Conservation (phyloP, 2,113 vertebrate species). For the Calidris pygmaea region DNA sequence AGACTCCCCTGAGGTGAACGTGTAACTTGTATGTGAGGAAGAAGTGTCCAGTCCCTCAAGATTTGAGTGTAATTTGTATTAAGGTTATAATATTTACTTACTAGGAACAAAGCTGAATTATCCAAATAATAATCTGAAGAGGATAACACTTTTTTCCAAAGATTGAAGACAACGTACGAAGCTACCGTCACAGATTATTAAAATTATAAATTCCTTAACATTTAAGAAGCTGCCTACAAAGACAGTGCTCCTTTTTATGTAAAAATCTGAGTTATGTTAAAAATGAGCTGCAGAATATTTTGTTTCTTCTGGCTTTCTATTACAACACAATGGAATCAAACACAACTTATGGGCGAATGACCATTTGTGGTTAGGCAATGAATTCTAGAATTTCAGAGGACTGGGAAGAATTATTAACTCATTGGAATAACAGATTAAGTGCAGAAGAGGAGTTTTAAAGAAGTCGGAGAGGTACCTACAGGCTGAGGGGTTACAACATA, state of each 20-base stretch:
- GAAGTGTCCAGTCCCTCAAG: background rate
- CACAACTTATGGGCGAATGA: constrained; percentile 73
- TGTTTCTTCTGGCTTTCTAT: constrained; percentile 58
- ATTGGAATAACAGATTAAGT: constrained; percentile 51
- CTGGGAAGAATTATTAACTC: constrained; percentile 63
- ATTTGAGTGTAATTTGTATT: background rate
- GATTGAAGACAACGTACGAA: background rate
- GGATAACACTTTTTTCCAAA: background rate
- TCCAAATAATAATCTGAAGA: background rate
- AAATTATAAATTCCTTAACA: background rate
- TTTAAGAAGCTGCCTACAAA: constrained; percentile 31
- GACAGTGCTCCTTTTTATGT: constrained; percentile 45
- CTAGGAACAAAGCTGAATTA: background rate
- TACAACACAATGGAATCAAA: constrained; percentile 69
- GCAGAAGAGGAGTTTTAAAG: constrained; percentile 19
- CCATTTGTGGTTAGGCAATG: constrained; percentile 73
- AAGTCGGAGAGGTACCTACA: background rate
- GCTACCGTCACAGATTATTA: background rate
- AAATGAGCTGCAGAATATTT: constrained; percentile 58
- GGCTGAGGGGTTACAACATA: background rate
- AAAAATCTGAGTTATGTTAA: constrained; percentile 64
- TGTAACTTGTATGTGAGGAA: background rate
- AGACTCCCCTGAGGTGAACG: background rate
- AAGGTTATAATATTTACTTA: background rate
- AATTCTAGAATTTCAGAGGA: constrained; percentile 55